Conservation (phyloP, 2,888 invertebrate species). For the Ectropis crepuscularia region DNA sequence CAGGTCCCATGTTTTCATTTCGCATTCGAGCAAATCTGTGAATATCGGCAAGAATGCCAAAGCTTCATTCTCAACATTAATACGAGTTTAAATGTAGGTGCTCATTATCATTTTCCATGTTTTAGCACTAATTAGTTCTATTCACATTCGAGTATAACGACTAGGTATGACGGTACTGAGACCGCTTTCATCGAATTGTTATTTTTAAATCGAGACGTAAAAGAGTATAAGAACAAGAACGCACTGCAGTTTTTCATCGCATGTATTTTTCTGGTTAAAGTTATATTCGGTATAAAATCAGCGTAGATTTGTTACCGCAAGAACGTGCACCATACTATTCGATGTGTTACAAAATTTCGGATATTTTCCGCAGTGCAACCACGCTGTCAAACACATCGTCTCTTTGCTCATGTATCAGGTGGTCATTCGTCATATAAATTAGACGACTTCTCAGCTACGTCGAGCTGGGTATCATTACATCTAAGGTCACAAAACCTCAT, state of each 20-base stretch:
- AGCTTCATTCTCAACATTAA: constrained; percentile 15
- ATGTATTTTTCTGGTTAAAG: too few species aligned
- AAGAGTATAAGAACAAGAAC: too few species aligned
- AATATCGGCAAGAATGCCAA: constrained; percentile 67
- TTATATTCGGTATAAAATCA: too few species aligned
- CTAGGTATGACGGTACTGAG: constrained; percentile 9
- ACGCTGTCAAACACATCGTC: too few species aligned
- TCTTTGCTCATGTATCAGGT: too few species aligned
- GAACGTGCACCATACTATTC: too few species aligned
- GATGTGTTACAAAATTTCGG: too few species aligned
- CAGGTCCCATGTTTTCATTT: constrained; percentile 69
- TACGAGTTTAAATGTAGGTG: constrained; percentile 3
- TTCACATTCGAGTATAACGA: constrained; percentile 15
- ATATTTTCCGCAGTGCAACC: too few species aligned
- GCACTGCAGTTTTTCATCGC: too few species aligned
- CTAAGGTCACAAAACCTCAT: background rate
- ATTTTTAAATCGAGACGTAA: too few species aligned
- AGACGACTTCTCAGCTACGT: constrained; percentile 12
- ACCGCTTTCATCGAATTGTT: too few species aligned
- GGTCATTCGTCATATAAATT: background rate
- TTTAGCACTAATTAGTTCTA: constrained; percentile 20
- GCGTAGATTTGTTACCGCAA: too few species aligned
- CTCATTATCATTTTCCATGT: constrained; percentile 37
- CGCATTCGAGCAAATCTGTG: constrained; percentile 55
- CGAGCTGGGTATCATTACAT: constrained; percentile 3